Base-by-base conservation (phyloP, 1,140 invertebrate species). In the Adelges cooleyi region DNA sequence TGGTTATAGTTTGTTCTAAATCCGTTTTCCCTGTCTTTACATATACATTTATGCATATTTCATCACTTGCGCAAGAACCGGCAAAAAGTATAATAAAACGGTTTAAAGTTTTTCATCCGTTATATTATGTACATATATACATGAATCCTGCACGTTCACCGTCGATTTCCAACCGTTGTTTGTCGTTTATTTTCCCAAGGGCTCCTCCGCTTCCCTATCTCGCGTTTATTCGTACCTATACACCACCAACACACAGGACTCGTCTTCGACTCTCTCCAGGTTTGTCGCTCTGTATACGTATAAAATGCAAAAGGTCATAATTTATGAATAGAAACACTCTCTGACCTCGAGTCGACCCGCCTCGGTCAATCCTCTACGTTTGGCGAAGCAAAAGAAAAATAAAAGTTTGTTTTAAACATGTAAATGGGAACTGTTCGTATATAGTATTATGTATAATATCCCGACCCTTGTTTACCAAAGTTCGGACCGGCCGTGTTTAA, bases 41-140 rank as follows among this genome's bases (percentile, higher is more conserved):
- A n/a, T 11, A 5, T 11, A 33, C 5, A 33, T 33, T 6, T 33
- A 33, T 40, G 54, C 25, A 46, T 62, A 46, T 62, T 46, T 62
- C 54, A 46, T 62, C 29, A 11, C 29, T 33, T n/a, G 29, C 5
- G 29, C 29, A 33, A 5, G 29, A 11, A 33, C 9, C 25, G 36
- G 38, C 15, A n/a, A 15, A 22, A 44, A 20, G 42, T 46, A 22
- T 11, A 33, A 33, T 62, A 62, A 62, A 46, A 62, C 54, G 54
- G 54, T 46, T 46, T 62, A 62, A 62, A 62, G 54, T 62, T 62
- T 27, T 62, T 59, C 25, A 38, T 42, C 56, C 56, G 46, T 59
- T 42, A 40, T 46, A 20, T 25, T 48, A 36, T 62, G 33, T 29
- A 38, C 36, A 38, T 13, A 38, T 13, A 17, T n/a, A 17, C n/a